These are phyloP conservation scores for Strigops habroptila DNA, from an alignment of 2,113 vertebrate genomes.

Conservation along the genomic window DNA sequence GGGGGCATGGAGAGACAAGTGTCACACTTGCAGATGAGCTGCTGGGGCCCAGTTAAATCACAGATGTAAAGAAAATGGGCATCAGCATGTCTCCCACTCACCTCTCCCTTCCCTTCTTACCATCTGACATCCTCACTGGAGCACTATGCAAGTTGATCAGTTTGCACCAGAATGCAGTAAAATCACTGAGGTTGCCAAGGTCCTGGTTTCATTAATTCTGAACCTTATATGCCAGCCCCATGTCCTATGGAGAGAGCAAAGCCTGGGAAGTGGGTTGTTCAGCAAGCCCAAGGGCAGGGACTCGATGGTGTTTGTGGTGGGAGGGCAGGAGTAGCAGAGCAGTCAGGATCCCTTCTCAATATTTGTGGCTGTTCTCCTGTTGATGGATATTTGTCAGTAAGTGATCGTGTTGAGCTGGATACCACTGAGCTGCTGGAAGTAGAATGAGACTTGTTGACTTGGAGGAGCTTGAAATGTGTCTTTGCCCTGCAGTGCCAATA, in stretches of 20 bases:
- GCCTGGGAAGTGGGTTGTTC: background rate
- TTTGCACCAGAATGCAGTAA: background rate
- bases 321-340: background rate
- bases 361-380: background rate
- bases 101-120: background rate
- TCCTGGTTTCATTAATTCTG: constrained; percentile 15
- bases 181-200: background rate
- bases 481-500: background rate
- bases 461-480: background rate
- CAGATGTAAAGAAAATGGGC: background rate
- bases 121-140: background rate
- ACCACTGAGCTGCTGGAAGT: background rate
- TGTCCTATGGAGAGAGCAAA: background rate
- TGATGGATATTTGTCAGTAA: background rate
- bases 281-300: background rate
- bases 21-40: background rate
- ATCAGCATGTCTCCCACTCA: background rate
- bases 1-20: background rate
- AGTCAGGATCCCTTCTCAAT: background rate
- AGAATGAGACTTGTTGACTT: background rate
- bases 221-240: background rate
- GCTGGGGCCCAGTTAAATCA: background rate
- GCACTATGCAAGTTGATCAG: background rate
- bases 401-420: background rate
- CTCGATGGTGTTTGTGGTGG: background rate